Percentiles rank a stretch among this genome's conserved stretches.
These are phyloP conservation scores for Austrolebias charrua DNA, from an alignment of 2,797 vertebrate species.

Conservation along the genomic window DNA sequence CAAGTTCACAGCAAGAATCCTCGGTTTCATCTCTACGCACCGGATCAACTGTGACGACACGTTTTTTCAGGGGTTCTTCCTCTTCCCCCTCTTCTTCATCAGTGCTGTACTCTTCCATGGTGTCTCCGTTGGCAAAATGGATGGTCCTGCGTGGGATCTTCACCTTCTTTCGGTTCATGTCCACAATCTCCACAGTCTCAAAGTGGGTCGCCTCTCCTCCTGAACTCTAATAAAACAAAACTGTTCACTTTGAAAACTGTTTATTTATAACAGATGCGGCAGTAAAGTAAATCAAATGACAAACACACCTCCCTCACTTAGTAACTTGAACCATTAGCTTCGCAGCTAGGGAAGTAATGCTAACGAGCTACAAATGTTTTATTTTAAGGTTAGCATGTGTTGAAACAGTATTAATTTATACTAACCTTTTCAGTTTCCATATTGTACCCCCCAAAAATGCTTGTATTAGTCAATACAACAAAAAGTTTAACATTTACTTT, in stretches of 20 bases:
- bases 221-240: constrained; percentile 50
- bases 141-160: constrained; percentile 92
- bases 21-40: constrained; percentile 71
- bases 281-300: background rate
- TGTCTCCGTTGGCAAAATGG: constrained; percentile 96
- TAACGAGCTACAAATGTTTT: background rate
- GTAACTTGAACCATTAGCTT: constrained; percentile 45
- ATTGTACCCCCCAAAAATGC: constrained; percentile 69
- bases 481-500: constrained; percentile 14
- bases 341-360: constrained; percentile 52
- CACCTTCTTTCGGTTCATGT: constrained; percentile 70
- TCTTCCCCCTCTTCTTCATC: constrained; percentile 95
- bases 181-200: constrained; percentile 91
- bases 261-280: background rate
- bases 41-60: constrained; percentile 84
- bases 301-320: background rate
- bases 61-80: constrained; percentile 81
- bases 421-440: constrained; percentile 80
- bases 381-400: background rate
- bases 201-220: constrained; percentile 76
- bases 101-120: constrained; percentile 98
- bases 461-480: constrained; percentile 71
- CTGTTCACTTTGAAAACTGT: background rate
- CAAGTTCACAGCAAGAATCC: too few species aligned
- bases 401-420: background rate